phyloP scores from a whole-genome alignment of 2,797 vertebrate genomes.

The Sebastes iracundus region DNA sequence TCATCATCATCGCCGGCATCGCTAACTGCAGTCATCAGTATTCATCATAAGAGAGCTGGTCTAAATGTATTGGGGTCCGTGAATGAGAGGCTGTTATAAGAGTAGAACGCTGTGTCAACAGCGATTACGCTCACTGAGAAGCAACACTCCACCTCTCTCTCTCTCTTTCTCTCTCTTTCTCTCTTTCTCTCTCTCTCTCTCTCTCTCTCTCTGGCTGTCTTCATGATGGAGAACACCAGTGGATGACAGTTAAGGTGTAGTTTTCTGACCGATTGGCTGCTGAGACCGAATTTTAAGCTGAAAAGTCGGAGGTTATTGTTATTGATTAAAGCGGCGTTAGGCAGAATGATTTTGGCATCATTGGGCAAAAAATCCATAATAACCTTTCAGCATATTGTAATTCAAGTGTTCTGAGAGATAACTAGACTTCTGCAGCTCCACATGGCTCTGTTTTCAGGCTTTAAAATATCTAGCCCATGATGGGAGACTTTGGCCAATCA shows the following conservation, averaged over 20 bases:
- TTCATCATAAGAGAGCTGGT: constrained; percentile 59
- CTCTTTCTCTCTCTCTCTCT: not conserved
- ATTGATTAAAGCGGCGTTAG: not conserved
- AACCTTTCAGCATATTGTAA: no score
- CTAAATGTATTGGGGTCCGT: constrained; percentile 58
- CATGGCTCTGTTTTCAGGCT: no score
- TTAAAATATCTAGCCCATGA: no score
- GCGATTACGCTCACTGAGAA: constrained; percentile 66
- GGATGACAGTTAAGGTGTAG: constrained; percentile 34
- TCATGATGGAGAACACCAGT: constrained; percentile 40
- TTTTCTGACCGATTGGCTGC: constrained; percentile 12
- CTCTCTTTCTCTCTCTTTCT: not conserved
- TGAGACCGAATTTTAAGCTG: constrained; percentile 11
- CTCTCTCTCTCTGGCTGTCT: constrained; percentile 8
- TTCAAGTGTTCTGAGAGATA: no score
- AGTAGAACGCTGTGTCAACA: constrained; percentile 67
- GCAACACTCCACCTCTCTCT: constrained; percentile 21
- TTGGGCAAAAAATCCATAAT: no score
- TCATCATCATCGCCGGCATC: constrained; percentile 25
- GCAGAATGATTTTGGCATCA: no score
- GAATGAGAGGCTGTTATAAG: constrained; percentile 71
- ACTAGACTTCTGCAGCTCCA: no score
- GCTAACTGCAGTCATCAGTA: constrained; percentile 57
- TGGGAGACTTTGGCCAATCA: no score
- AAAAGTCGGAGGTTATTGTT: not conserved